Base-by-base conservation (phyloP, 2,113 vertebrate species). In the Callospermophilus lateralis region DNA sequence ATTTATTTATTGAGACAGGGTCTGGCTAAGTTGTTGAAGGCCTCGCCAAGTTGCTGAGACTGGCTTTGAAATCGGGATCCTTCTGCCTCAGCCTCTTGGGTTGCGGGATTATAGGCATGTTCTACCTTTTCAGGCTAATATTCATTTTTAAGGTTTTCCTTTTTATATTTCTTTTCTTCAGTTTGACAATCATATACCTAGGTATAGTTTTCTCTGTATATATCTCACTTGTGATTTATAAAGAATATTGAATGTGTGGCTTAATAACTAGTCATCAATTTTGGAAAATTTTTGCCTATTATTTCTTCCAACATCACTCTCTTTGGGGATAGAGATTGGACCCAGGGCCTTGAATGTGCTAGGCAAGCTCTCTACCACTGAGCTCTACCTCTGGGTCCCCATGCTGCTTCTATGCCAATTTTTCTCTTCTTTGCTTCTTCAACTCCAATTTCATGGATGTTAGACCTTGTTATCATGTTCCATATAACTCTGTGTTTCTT, bases 161-260 rank as follows among this genome's bases (percentile, higher is more conserved):
- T 19, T 86, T 87, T 70, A 30, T 87, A 87, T 58, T 78, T 78
- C 30, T 87, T 79, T 86, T 70, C 24, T 79, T 93, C 51, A 79
- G 77, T 70, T 72, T 79, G 74, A 48, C 30, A 61, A 24, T 77
- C n/a, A 48, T 37, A 87, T 76, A 22, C 20, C n/a, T 86, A 70
- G 11, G 37, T 70, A 30, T 61, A 42, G 6, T 87, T 87, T 93
- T 87, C 51, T 78, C 63, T 70, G 74, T 93, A 55, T 84, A 45
- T 84, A 65, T 72, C 39, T 45, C 24, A 15, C 63, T 65, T 93
- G 30, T 45, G 51, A 70, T n/a, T 70, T 58, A 9, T 86, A 45
- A 37, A 86, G 22, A 10, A n/a, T 87, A 24, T 45, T 58, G 48
- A 70, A 61, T 48, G 16, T 85, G n/a, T 93, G 16, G 20, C 42